Evolutionary conservation across 2,888 invertebrate species (phyloP), one percentile per base, ranked within the genome.

Genomic region (Drosophila peninsularis): DNA sequence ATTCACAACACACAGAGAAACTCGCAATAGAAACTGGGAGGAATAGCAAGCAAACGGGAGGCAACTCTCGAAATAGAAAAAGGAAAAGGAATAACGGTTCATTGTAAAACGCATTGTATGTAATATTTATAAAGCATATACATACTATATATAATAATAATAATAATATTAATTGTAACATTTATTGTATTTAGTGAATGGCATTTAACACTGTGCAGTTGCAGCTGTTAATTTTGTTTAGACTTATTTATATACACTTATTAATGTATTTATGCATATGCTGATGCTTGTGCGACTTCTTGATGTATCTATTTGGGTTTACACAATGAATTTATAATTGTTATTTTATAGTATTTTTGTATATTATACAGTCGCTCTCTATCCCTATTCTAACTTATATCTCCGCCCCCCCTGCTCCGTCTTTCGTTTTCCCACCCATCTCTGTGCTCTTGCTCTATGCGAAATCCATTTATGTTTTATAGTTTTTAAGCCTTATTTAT

Each of bases 181-280:
- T 62, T 73, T 69, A 76, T 76, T 86, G 80, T 85, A 80, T 85
- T 87, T 87, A 87, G 82, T 78, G 73, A 88, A 89, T 90, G 88
- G 89, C 89, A 90, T 90, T 90, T 90, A 90, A 89, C 75, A 75
- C 80, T 71, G 75, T 82, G 78, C 71, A 78, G 70, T 82, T 82
- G 75, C 82, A 82, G 75, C 66, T 77, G 77, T 71, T 77, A 72
- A 78, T 81, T 77, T 86, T 83, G 75, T 82, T 82, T 83, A 83
- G 83, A 79, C 83, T 81, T 86, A 84, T 82, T 81, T 82, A 79
- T 77, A 71, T 67, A 71, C 69, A 66, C 54, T 71, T 77, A 79
- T 75, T 64, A 63, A 37, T 62, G 64, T 75, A 75, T 79, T 62
- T 75, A 80, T 77, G 55, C 45, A 54, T 72, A 68, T 76, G 76